Conservation (phyloP, 2,888 invertebrate species). For the Orchesellides sinensis region DNA sequence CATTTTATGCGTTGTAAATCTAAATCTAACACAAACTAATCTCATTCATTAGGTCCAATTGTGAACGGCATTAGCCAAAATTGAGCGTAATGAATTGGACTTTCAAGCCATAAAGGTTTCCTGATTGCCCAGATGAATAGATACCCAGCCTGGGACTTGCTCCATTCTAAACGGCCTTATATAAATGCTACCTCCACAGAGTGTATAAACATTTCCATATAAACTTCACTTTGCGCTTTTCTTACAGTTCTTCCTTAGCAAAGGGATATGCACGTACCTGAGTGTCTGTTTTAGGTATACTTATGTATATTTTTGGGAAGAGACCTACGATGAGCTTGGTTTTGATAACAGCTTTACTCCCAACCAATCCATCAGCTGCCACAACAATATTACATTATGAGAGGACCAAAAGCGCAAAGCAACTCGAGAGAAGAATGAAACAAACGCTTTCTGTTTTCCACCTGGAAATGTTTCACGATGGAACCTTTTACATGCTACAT, state of each 20-base stretch:
- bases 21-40: slow-evolving; percentile 75
- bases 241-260: not conserved
- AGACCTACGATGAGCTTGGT: not conserved
- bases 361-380: slow-evolving; percentile 58
- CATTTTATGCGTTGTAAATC: slow-evolving; percentile 75
- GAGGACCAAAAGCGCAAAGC: no score
- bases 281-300: not conserved
- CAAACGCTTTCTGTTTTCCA: slow-evolving; percentile 23
- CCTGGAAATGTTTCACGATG: slow-evolving; percentile 34
- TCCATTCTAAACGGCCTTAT: slow-evolving; percentile 17
- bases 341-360: slow-evolving; percentile 16
- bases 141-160: slow-evolving; percentile 74
- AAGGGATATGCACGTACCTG: not conserved
- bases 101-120: slow-evolving; percentile 75
- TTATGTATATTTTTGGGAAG: not conserved
- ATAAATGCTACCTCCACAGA: no score
- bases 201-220: slow-evolving; percentile 1
- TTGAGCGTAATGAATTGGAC: slow-evolving; percentile 75
- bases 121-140: slow-evolving; percentile 75
- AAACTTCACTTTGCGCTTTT: not conserved
- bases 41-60: slow-evolving; percentile 75
- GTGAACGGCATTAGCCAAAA: slow-evolving; percentile 74
- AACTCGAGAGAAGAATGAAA: no score
- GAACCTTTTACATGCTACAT: no score
- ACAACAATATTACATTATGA: slow-evolving; percentile 40